Percentiles rank a stretch among this genome's conserved stretches.
These are phyloP conservation scores for Nematostella vectensis DNA, from an alignment of 92 coral and sea anemone genomes.

Conservation along the genomic window DNA sequence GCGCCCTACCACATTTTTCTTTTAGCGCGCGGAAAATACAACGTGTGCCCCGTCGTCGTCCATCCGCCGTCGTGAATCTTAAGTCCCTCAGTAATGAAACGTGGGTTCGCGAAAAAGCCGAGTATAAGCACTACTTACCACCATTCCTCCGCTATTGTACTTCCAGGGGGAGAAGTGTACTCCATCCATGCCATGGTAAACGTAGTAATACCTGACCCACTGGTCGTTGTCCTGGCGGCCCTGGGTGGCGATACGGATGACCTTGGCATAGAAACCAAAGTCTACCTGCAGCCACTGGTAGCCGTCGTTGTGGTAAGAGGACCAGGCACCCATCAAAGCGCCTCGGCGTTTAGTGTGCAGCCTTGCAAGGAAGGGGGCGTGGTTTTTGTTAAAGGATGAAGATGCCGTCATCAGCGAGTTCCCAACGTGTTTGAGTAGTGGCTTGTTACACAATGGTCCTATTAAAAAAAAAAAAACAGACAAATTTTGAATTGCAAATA, in stretches of 20 bases:
- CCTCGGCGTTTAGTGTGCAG: slow-evolving; percentile 9
- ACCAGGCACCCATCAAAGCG: slow-evolving; percentile 28
- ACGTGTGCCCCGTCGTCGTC: too few relatives aligned
- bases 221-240: slow-evolving; percentile 49
- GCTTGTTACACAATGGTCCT: slow-evolving; percentile 30
- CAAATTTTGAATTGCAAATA: too few relatives aligned
- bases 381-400: slow-evolving; percentile 10
- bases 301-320: slow-evolving; percentile 18
- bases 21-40: too few relatives aligned
- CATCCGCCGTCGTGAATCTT: too few relatives aligned
- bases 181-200: slow-evolving; percentile 45
- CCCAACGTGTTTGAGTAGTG: slow-evolving; percentile 10
- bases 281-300: slow-evolving; percentile 54
- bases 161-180: slow-evolving; percentile 34
- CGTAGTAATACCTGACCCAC: slow-evolving; percentile 54
- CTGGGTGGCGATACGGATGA: slow-evolving; percentile 47
- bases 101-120: too few relatives aligned
- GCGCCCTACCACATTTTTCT: too few relatives aligned
- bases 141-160: slow-evolving; percentile 13
- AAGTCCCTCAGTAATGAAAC: too few relatives aligned
- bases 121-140: too few relatives aligned
- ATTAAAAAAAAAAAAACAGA: neutral
- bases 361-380: slow-evolving; percentile 25
- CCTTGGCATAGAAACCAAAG: slow-evolving; percentile 36
- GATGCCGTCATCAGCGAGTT: slow-evolving; percentile 25